phyloP scores from a whole-genome alignment of 1,140 invertebrate species.

The Cherax destructor region DNA sequence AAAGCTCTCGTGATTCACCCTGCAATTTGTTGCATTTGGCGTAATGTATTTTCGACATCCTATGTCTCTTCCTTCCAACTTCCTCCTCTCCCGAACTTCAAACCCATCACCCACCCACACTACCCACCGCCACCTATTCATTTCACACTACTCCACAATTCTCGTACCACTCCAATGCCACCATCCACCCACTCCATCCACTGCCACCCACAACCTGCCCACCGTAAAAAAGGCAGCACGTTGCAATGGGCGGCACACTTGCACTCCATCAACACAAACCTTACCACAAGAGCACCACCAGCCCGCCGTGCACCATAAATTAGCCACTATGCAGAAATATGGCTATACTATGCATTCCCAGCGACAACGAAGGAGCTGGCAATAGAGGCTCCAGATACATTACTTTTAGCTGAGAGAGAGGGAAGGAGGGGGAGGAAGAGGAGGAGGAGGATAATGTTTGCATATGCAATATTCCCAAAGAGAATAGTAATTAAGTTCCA shows the following conservation, averaged over 20 bases:
- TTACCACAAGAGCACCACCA: neutral
- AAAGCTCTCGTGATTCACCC: no score
- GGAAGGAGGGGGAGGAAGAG: neutral
- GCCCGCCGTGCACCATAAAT: neutral
- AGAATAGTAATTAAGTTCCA: no score
- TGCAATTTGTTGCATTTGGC: no score
- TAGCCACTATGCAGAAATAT: constrained; percentile 3
- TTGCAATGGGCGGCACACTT: no score
- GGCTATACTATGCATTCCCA: constrained; percentile 8
- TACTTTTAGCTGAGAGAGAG: neutral
- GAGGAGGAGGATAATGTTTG: neutral
- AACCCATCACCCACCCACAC: neutral
- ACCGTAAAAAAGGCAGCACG: no score
- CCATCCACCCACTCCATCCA: neutral
- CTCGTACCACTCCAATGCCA: neutral
- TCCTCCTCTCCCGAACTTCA: no score
- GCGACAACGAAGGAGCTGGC: neutral
- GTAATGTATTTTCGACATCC: neutral
- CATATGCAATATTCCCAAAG: no score
- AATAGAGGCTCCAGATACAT: neutral
- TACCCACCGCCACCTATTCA: no score
- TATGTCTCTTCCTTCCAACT: no score
- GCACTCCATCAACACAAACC: neutral
- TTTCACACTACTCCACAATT: no score
- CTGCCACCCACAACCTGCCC: neutral